Base-by-base conservation (phyloP, 2,888 invertebrate species). In the Chrysina gloriosa region DNA sequence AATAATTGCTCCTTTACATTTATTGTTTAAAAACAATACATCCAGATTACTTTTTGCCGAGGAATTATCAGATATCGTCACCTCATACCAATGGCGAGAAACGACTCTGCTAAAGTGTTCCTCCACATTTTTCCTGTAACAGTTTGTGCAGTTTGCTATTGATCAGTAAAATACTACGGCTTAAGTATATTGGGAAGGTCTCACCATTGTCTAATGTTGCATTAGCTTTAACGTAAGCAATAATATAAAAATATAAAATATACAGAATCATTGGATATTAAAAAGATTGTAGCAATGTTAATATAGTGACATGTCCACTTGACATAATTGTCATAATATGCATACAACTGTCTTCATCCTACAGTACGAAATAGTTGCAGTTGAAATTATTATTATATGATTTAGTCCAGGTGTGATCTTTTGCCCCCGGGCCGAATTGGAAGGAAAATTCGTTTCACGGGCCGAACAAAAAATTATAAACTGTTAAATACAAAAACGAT, bases 1-100 rank as follows among this genome's bases (percentile, higher is more conserved):
- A n/a, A 56, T 14, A 23, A 56, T 56, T 23, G 23, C 56, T 39
- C 56, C 56, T 19, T 39, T 56, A 14, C 56, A 56, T 21, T 39
- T 56, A 56, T 3, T 23, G 21, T 23, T 56, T 21, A 36, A 56
- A 6, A 14, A 9, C 6, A 21, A 56, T n/a, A 36, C 4, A 21
- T 56, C 36, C 3, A n/a, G n/a, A 21, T n/a, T 56, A 6, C 5
- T 39, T 21, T 39, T 39, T 5, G 11, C 6, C 2, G 39, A 25
- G 19, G 16, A 39, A 3, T 56, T 56, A 21, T 5, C 23, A 2
- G 39, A 56, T 56, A 56, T 36, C n/a, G 23, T 56, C 6, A 36
- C 34, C 39, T 56, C 56, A 4, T 56, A 31, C 29, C 29, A 56
- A 23, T 56, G 56, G 5, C 56, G 56, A 0, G 23, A 23, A n/a